A percentile compares a stretch with the other conserved stretches of the same genome.
Evolutionary conservation across 2,797 vertebrate species (phyloP).

Genomic region (Coccyzus lansbergi): DNA sequence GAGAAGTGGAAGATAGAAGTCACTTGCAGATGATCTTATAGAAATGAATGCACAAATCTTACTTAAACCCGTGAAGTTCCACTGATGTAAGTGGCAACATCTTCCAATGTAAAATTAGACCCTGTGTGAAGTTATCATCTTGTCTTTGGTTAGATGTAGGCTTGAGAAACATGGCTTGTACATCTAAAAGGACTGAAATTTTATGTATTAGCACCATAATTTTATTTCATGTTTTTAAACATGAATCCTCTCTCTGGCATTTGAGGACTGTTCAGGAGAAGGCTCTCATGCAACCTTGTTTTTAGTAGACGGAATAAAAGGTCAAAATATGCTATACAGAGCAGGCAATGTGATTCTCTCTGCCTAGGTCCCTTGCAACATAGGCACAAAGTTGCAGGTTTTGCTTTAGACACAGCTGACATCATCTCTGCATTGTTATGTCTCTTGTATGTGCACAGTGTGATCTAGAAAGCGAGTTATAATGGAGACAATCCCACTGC

Average conservation of each 20-base stretch:
- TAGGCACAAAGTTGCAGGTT: slow-evolving; percentile 34
- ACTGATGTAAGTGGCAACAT: neutral
- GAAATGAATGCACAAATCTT: neutral
- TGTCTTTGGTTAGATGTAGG: neutral
- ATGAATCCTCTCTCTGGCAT: neutral
- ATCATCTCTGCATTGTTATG: slow-evolving; percentile 57
- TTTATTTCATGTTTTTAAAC: neutral
- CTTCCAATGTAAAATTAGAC: neutral
- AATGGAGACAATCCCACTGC: slow-evolving; percentile 62
- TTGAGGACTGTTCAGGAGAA: neutral
- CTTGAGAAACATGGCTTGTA: neutral
- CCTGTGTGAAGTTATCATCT: neutral
- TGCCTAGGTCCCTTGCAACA: slow-evolving; percentile 38
- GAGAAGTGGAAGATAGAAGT: neutral
- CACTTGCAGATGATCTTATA: neutral
- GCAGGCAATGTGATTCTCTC: neutral
- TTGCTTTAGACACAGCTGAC: slow-evolving; percentile 62
- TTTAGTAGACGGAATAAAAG: neutral
- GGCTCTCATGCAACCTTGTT: neutral
- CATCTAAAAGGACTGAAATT: neutral
- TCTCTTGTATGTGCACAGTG: slow-evolving; percentile 40
- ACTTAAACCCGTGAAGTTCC: neutral
- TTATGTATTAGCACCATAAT: neutral
- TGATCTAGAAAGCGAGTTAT: slow-evolving; percentile 51
- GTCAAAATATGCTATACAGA: neutral